These are phyloP conservation scores for Sipha maydis DNA, from an alignment of 2,888 invertebrate genomes.

Conservation along the genomic window DNA sequence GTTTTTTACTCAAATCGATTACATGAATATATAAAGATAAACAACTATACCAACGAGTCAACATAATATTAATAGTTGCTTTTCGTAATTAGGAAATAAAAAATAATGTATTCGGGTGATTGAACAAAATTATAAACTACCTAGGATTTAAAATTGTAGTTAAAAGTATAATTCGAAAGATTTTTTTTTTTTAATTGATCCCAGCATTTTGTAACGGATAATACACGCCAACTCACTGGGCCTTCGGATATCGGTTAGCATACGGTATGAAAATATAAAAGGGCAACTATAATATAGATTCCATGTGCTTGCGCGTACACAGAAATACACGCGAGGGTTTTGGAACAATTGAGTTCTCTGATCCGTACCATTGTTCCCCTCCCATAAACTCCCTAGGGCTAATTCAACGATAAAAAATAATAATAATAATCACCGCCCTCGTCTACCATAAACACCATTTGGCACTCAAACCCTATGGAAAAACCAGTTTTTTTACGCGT, in stretches of 20 bases:
- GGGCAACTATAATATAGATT: slow-evolving; percentile 29
- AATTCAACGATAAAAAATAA: slow-evolving; percentile 48
- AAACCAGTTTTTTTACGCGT: slow-evolving; percentile 42
- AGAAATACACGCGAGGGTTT: slow-evolving; percentile 26
- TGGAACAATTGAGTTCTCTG: slow-evolving; percentile 52
- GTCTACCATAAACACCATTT: slow-evolving; percentile 50
- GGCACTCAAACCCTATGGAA: slow-evolving; percentile 39
- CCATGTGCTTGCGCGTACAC: neutral
- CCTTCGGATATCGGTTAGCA: slow-evolving; percentile 37
- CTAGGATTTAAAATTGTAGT: no score
- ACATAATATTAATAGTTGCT: neutral
- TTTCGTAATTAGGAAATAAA: neutral
- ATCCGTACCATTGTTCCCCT: slow-evolving; percentile 33
- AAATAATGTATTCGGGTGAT: no score
- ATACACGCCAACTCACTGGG: slow-evolving; percentile 7
- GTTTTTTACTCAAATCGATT: slow-evolving; percentile 40
- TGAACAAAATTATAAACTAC: no score
- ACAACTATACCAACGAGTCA: neutral
- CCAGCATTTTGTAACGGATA: slow-evolving; percentile 2
- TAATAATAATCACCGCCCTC: slow-evolving; percentile 30
- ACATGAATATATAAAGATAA: neutral
- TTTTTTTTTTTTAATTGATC: neutral
- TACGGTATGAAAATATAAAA: slow-evolving; percentile 30
- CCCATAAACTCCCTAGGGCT: slow-evolving; percentile 37
- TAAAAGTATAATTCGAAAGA: no score